Conservation (phyloP, 2,113 vertebrate genomes). For the Pteronura brasiliensis region DNA sequence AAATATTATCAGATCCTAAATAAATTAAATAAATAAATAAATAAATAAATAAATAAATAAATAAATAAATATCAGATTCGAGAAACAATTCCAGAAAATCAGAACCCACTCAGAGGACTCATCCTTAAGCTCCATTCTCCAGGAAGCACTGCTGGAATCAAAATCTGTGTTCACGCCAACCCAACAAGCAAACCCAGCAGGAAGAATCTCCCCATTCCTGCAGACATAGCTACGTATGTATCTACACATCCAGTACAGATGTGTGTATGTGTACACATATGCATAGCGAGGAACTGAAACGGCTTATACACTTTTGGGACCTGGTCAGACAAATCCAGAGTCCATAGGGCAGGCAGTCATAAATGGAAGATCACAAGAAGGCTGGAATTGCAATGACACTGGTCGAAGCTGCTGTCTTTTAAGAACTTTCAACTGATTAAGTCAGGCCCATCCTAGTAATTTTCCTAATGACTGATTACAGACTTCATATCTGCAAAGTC, state of each 20-base stretch:
- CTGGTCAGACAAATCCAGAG: background rate
- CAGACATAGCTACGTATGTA: accelerated
- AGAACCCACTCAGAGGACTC: background rate
- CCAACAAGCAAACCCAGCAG: background rate
- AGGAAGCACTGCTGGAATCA: background rate
- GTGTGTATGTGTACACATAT: background rate
- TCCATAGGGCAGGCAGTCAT: background rate
- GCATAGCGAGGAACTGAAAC: background rate
- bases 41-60: too few relatives aligned
- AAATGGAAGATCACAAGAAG: background rate
- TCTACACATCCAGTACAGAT: background rate
- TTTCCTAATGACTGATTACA: background rate
- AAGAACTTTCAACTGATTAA: background rate
- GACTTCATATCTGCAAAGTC: background rate
- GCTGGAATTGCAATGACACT: background rate
- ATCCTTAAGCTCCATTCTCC: background rate
- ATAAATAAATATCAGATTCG: background rate
- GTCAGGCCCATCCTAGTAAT: background rate
- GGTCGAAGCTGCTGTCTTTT: background rate
- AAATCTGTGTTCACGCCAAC: background rate
- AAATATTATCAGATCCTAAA: background rate
- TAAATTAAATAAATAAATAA: too few relatives aligned
- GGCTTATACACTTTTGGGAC: background rate
- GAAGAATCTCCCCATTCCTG: background rate
- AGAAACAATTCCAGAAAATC: background rate